Evolutionary conservation across 1,140 invertebrate genomes (phyloP).

Genomic region (Drosophila lowei): DNA sequence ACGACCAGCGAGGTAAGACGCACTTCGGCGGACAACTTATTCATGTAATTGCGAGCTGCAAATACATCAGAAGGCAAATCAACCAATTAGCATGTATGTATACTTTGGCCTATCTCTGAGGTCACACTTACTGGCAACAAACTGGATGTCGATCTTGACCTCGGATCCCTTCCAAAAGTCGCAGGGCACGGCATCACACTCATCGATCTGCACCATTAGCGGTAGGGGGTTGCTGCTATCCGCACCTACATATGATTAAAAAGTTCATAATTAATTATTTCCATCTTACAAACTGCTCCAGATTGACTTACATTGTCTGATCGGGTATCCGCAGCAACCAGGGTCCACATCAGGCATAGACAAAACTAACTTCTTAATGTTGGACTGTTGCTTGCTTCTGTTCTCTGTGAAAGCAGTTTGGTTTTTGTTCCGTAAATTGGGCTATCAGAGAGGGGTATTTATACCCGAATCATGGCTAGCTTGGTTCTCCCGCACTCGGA

Average conservation of each 20-base stretch:
- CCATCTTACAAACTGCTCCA: no score
- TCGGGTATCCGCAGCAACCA: conserved; percentile 26
- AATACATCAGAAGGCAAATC: conserved; percentile 1
- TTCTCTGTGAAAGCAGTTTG: conserved; percentile 14
- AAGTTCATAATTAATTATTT: no score
- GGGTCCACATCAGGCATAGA: conserved; percentile 43
- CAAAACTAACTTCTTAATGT: conserved; percentile 14
- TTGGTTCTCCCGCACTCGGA: conserved; percentile 43
- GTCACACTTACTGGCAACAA: conserved; percentile 73
- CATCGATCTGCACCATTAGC: conserved; percentile 65
- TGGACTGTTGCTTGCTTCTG: conserved; percentile 13
- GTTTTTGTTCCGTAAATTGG: conserved; percentile 11
- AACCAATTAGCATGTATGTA: neutral
- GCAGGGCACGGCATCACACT: conserved; percentile 60
- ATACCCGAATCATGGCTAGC: conserved; percentile 2
- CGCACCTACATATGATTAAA: neutral
- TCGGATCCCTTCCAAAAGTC: conserved; percentile 57
- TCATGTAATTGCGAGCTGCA: conserved; percentile 56
- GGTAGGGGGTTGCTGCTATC: conserved; percentile 43
- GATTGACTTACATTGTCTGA: conserved; percentile 44
- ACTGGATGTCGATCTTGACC: conserved; percentile 65
- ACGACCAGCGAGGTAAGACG: conserved; percentile 65
- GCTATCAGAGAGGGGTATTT: conserved; percentile 18
- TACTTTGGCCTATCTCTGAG: neutral
- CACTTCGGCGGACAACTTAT: conserved; percentile 49